phyloP scores from a whole-genome alignment of 2,797 vertebrate genomes.

The Falco berigora region DNA sequence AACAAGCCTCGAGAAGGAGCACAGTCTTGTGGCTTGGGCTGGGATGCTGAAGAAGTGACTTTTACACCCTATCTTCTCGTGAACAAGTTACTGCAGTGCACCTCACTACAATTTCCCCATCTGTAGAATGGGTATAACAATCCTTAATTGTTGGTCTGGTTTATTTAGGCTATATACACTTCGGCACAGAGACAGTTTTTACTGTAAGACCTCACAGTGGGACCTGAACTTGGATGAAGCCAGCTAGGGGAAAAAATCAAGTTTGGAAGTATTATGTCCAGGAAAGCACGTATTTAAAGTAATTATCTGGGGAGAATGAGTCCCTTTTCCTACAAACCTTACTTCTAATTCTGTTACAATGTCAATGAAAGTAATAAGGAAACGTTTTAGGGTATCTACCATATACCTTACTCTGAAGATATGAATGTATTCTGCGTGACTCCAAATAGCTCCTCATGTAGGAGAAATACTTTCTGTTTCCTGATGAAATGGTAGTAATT shows the following conservation, averaged over 20 bases:
- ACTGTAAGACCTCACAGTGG: not conserved
- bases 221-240: not conserved
- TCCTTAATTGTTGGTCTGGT: not conserved
- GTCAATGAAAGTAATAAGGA: not conserved
- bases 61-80: not conserved
- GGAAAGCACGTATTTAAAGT: not conserved
- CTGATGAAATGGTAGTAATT: not conserved
- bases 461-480: not conserved
- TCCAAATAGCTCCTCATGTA: accelerated
- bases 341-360: not conserved
- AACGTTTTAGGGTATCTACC: not conserved
- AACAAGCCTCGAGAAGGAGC: not conserved
- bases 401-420: not conserved
- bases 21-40: not conserved
- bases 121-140: not conserved
- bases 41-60: not conserved
- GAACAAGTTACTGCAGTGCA: not conserved
- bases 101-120: not conserved
- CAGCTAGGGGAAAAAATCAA: not conserved
- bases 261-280: not conserved
- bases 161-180: not conserved
- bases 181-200: not conserved
- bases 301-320: not conserved
- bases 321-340: not conserved
- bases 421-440: not conserved